phyloP scores from a whole-genome alignment of 35 echinoderm and acorn worm species.

The Heliocidaris tuberculata region DNA sequence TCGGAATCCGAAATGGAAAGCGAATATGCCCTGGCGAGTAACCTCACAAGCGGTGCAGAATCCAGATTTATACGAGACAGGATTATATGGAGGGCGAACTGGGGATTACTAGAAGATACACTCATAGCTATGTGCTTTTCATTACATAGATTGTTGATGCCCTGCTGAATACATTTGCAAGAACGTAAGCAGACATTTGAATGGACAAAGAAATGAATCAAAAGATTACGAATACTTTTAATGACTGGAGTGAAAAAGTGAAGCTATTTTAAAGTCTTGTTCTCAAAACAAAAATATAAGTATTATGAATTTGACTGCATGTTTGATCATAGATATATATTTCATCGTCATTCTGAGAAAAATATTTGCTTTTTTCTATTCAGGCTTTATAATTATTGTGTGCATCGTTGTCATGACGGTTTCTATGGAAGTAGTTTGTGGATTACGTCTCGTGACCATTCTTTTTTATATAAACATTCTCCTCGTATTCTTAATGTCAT shows the following conservation, averaged over 20 bases:
- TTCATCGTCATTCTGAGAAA: too few species aligned
- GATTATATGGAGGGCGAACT: neutral
- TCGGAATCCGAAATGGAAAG: neutral
- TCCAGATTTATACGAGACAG: neutral
- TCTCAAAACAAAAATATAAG: too few species aligned
- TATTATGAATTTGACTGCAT: too few species aligned
- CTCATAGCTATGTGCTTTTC: neutral
- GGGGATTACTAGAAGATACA: neutral
- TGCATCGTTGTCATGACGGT: neutral
- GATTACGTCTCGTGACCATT: neutral
- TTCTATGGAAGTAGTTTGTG: neutral
- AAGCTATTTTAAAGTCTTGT: too few species aligned
- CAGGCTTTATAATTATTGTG: too few species aligned
- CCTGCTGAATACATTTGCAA: neutral
- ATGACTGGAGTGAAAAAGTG: too few species aligned
- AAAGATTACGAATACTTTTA: too few species aligned
- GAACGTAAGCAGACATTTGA: neutral
- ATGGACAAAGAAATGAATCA: too few species aligned
- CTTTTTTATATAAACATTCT: neutral
- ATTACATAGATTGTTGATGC: neutral
- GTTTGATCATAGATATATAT: too few species aligned
- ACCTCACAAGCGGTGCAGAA: neutral
- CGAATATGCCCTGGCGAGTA: neutral
- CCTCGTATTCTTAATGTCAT: neutral
- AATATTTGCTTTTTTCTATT: too few species aligned